phyloP scores from a whole-genome alignment of 2,888 invertebrate species.

The Colostygia pectinataria region DNA sequence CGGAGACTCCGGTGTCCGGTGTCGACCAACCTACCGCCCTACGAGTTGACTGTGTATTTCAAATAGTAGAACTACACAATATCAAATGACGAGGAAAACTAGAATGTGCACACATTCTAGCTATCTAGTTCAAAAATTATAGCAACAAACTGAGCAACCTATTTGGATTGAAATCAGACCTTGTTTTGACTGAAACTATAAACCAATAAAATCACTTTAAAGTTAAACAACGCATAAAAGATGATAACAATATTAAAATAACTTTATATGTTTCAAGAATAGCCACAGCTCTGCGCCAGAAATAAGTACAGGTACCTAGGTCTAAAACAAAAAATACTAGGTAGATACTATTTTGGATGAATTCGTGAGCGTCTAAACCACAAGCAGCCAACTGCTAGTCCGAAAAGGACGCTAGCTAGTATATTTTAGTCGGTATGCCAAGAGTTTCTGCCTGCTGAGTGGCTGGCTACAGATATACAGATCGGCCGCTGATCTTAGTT shows the following conservation, averaged over 20 bases:
- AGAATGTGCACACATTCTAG: conserved; percentile 33
- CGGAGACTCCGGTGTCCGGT: conserved; percentile 63
- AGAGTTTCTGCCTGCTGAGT: conserved; percentile 7
- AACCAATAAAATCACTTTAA: no score
- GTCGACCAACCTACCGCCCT: conserved; percentile 60
- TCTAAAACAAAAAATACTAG: no score
- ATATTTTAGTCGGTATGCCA: neutral
- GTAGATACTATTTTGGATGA: no score
- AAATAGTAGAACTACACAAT: conserved; percentile 42
- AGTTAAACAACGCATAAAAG: no score
- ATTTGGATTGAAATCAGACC: conserved; percentile 2
- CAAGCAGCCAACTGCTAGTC: no score
- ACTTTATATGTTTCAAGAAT: no score
- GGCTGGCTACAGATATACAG: conserved; percentile 26
- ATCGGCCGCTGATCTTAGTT: conserved; percentile 30
- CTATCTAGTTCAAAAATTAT: conserved; percentile 12
- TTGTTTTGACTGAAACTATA: neutral
- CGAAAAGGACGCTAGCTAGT: no score
- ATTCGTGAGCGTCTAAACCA: no score
- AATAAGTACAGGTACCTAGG: no score
- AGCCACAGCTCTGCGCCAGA: no score
- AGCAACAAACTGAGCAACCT: neutral
- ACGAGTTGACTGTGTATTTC: conserved; percentile 48
- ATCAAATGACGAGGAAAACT: conserved; percentile 46
- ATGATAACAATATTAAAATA: no score